These are phyloP conservation scores for Onychorhynchus coronatus DNA, from an alignment of 2,113 vertebrate species.

Conservation along the genomic window DNA sequence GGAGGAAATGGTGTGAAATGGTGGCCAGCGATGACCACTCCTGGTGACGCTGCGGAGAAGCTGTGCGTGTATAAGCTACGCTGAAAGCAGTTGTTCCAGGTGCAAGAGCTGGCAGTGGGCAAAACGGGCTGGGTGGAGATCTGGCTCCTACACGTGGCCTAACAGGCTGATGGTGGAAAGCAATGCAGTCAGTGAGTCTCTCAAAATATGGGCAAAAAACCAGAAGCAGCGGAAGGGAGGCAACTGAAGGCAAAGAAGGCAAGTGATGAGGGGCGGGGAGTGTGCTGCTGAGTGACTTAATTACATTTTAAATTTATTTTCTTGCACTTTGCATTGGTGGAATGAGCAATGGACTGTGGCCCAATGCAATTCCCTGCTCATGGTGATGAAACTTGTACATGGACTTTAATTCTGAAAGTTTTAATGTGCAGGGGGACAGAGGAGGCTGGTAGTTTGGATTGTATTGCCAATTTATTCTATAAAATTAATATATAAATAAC, in stretches of 20 bases:
- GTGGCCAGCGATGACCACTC: not conserved
- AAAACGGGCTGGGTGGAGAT: not conserved
- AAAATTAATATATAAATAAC: not conserved
- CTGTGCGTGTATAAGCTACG: rapidly evolving
- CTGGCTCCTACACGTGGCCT: not conserved
- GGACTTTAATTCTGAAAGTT: not conserved
- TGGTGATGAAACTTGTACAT: not conserved
- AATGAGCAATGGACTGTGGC: rapidly evolving
- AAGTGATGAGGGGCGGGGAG: not conserved
- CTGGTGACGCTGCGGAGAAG: not conserved
- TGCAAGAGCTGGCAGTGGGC: rapidly evolving
- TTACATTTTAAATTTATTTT: not conserved
- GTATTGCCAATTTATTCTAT: not conserved
- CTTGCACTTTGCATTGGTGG: not conserved
- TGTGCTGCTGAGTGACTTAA: not conserved
- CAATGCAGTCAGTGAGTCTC: not conserved
- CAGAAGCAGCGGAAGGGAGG: not conserved
- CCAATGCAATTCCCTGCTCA: not conserved
- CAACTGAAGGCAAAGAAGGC: not conserved
- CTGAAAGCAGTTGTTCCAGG: rapidly evolving
- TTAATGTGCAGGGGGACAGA: not conserved
- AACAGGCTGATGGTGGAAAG: not conserved
- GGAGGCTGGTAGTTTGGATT: not conserved
- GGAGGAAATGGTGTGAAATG: not conserved
- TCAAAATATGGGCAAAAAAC: not conserved